A percentile compares a stretch with the other conserved stretches of the same genome.
These are phyloP conservation scores for Diarsia dahlii DNA, from an alignment of 2,888 invertebrate species.

Conservation along the genomic window DNA sequence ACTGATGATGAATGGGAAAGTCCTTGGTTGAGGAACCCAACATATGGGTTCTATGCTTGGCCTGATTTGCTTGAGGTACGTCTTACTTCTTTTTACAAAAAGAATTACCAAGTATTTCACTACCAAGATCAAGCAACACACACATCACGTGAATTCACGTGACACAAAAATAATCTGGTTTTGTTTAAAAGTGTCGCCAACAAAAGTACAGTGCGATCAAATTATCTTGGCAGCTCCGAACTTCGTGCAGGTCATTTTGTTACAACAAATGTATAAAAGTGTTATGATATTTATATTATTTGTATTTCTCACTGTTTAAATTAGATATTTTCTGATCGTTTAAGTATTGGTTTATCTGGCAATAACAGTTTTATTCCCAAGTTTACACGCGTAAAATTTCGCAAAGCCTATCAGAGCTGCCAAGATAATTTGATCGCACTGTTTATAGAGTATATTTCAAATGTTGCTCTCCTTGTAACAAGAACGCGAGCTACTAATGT, in stretches of 20 bases:
- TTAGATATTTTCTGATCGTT: too few species aligned
- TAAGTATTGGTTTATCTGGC: too few species aligned
- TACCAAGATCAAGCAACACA: background rate
- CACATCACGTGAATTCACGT: background rate
- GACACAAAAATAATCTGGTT: background rate
- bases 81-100: background rate
- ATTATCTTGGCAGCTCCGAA: too few species aligned
- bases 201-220: too few species aligned
- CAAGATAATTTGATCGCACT: too few species aligned
- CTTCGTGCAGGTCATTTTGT: too few species aligned
- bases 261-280: too few species aligned
- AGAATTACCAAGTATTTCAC: background rate
- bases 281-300: too few species aligned
- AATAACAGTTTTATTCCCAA: too few species aligned
- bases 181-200: background rate
- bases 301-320: too few species aligned
- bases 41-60: slow-evolving; percentile 91
- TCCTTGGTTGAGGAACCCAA: slow-evolving; percentile 93
- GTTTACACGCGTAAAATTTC: too few species aligned
- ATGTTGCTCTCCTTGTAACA: background rate
- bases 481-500: background rate
- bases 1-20: slow-evolving; percentile 94
- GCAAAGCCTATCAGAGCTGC: too few species aligned
- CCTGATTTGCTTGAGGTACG: slow-evolving; percentile 90
- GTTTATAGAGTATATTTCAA: background rate